Evolutionary conservation across 1,140 invertebrate genomes (phyloP).

Genomic region (Belonocnema kinseyi): DNA sequence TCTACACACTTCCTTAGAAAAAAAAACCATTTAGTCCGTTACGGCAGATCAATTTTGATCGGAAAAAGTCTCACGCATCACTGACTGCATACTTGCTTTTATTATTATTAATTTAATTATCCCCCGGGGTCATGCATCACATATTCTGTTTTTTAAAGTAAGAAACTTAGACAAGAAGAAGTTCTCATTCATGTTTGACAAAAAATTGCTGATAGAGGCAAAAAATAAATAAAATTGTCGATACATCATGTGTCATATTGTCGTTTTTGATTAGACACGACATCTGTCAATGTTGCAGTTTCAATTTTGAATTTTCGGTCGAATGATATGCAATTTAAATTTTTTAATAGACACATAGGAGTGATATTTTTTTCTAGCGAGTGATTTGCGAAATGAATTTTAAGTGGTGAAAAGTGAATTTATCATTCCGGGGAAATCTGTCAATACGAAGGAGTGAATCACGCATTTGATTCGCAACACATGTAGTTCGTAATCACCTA

Average conservation of each 20-base stretch:
- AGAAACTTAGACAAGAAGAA: background rate
- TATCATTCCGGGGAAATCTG: background rate
- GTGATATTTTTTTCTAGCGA: too few relatives aligned
- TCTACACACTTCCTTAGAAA: background rate
- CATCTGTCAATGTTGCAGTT: constrained; percentile 4
- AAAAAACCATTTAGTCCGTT: constrained; percentile 16
- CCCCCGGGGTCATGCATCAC: background rate
- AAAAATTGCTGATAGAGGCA: background rate
- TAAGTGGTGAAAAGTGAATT: too few relatives aligned
- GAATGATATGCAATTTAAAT: too few relatives aligned
- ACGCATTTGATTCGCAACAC: background rate
- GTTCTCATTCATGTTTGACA: background rate
- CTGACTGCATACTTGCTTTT: constrained; percentile 8
- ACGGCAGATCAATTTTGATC: constrained; percentile 34
- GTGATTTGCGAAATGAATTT: too few relatives aligned
- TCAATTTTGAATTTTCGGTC: background rate
- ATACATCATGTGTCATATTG: background rate
- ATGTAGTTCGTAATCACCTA: constrained; percentile 31
- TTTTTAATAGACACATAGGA: too few relatives aligned
- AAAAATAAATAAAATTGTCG: background rate
- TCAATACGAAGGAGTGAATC: constrained; percentile 9
- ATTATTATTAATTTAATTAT: constrained; percentile 31
- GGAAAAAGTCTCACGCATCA: background rate
- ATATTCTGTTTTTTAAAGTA: background rate
- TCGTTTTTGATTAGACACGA: constrained; percentile 16